Evolutionary conservation across 64 coral and sea anemone genomes (phyloP).

Genomic region (Dendrophyllia cribrosa): DNA sequence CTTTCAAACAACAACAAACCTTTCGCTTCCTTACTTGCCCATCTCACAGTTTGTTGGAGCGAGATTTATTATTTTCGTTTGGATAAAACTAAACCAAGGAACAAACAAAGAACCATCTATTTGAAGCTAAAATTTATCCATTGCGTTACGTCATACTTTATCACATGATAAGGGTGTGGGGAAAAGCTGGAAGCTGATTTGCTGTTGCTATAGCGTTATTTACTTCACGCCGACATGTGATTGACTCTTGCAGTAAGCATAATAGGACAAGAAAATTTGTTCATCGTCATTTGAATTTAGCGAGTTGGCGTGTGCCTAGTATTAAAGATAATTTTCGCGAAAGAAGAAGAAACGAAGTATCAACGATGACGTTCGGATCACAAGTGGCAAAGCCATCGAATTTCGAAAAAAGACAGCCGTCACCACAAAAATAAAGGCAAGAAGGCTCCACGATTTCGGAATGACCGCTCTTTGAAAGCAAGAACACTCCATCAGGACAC

Average conservation of each 20-base stretch:
- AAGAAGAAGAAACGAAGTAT: not conserved
- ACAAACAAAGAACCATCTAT: not conserved
- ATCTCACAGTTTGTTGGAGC: not conserved
- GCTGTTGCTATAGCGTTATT: slow-evolving; percentile 73
- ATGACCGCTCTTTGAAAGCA: slow-evolving; percentile 39
- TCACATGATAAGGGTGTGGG: slow-evolving; percentile 76
- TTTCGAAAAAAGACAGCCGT: slow-evolving; percentile 55
- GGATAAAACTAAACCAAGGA: not conserved
- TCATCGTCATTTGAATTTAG: not conserved
- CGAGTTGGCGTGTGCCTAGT: too few species aligned
- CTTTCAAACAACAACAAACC: not conserved
- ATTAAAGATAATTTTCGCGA: not conserved
- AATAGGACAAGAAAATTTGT: slow-evolving; percentile 18
- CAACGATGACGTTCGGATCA: slow-evolving; percentile 24
- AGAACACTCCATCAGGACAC: slow-evolving; percentile 43
- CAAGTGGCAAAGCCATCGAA: not conserved
- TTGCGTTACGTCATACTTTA: not conserved
- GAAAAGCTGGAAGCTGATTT: slow-evolving; percentile 49
- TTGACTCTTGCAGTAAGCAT: slow-evolving; percentile 5
- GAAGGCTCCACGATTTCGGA: slow-evolving; percentile 64
- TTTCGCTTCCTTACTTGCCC: not conserved
- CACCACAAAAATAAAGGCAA: slow-evolving; percentile 61
- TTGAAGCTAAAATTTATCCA: too few species aligned
- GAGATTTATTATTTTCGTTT: not conserved
- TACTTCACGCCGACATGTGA: slow-evolving; percentile 64